Evolutionary conservation across 2,113 vertebrate species (phyloP).

Genomic region (Grammatotria lemairii): DNA sequence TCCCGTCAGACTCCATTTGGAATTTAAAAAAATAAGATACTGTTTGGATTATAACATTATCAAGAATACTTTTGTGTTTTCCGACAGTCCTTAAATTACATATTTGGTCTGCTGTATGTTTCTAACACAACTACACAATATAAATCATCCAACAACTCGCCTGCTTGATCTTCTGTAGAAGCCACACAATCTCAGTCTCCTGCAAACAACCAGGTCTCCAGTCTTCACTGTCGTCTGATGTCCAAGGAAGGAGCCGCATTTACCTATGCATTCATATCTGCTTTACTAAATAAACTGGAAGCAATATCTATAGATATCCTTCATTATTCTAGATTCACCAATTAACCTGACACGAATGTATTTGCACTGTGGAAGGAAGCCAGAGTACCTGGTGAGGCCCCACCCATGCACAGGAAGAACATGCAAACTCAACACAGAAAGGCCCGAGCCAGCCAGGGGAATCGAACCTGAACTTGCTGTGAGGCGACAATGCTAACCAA

Average conservation of each 20-base stretch:
- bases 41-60: not conserved
- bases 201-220: not conserved
- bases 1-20: not conserved
- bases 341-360: accelerated
- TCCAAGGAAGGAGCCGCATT: not conserved
- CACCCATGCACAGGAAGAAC: not conserved
- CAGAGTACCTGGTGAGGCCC: not conserved
- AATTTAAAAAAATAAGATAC: not conserved
- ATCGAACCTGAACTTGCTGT: not conserved
- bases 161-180: not conserved
- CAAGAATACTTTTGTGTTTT: not conserved
- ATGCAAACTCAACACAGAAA: not conserved
- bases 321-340: not conserved
- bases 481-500: not conserved
- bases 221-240: not conserved
- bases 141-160: not conserved
- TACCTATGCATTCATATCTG: not conserved
- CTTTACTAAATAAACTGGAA: not conserved
- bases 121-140: not conserved
- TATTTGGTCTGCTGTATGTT: not conserved
- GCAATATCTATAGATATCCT: not conserved
- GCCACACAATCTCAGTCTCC: not conserved
- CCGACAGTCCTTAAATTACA: accelerated
- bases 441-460: not conserved
- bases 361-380: not conserved